Evolutionary conservation across 2,888 invertebrate genomes (phyloP), one percentile per base, ranked within the genome.

Genomic region (Melitaea athalia): DNA sequence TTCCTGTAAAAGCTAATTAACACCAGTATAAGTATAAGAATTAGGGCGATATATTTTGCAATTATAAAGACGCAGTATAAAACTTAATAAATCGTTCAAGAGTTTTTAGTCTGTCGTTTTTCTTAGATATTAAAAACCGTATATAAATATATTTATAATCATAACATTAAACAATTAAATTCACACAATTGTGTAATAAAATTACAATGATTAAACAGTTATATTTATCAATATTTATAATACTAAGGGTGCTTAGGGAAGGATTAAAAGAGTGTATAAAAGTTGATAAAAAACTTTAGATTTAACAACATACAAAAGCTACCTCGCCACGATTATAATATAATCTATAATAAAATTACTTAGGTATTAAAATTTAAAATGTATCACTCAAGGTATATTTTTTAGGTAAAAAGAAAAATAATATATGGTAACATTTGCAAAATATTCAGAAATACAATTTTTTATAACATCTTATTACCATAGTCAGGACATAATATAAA

Each of bases 221-320:
- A 60, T 72, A 68, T 50, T n/a, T 52, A 70, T 70, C 61, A 69
- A 69, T 72, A 70, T 61, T 70, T 73, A 75, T 61, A 72, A 73
- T 67, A 70, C 85, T 89, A 90, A 85, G 85, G 88, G 92, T 92
- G 92, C 92, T 91, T 66, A 88, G 87, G 92, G 90, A 91, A 91
- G 89, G 88, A 86, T 91, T 24, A 92, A 91, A 91, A 85, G 87
- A 91, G 92, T 92, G 92, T 92, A 92, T 90, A 92, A 92, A 92
- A 92, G 85, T 92, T 87, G 80, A 84, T 91, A 92, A 84, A 92
- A 91, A 92, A 91, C 86, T 88, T 89, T 85, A 89, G 88, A 85
- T 88, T 87, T 88, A 91, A 89, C 90, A 91, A 88, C 86, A 92
- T 92, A 92, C 92, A 92, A 92, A 92, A 92, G 92, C 92, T 92